Percentiles rank a stretch among this genome's conserved stretches.
Evolutionary conservation across 2,797 vertebrate genomes (phyloP).

Genomic region (Nothura maculosa): DNA sequence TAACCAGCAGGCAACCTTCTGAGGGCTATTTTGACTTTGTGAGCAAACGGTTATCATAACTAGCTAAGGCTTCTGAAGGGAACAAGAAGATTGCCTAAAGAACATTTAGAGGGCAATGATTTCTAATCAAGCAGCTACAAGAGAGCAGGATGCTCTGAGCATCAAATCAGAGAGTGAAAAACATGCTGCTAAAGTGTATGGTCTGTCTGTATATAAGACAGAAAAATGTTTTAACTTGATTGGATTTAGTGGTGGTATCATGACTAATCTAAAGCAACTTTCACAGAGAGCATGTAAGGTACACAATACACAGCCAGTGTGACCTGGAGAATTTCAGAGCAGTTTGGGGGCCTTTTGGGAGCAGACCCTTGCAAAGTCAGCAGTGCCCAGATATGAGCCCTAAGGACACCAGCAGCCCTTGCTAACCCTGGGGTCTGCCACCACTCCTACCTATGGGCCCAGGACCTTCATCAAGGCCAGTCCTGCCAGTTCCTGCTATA

Average conservation of each 20-base stretch:
- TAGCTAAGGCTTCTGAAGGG: neutral
- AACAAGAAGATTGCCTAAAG: neutral
- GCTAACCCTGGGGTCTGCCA: neutral
- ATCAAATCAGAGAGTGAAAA: neutral
- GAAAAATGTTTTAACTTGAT: neutral
- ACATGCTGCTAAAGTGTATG: accelerated
- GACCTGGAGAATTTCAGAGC: neutral
- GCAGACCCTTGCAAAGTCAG: neutral
- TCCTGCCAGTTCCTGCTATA: neutral
- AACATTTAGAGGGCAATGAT: neutral
- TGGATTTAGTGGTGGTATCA: neutral
- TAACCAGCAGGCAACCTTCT: neutral
- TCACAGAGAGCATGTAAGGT: neutral
- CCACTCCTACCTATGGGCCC: no score
- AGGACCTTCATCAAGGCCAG: neutral
- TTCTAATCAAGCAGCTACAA: neutral
- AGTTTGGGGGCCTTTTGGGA: neutral
- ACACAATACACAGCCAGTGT: accelerated
- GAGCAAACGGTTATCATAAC: neutral
- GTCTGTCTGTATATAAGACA: neutral
- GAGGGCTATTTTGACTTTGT: neutral
- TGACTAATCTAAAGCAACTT: neutral
- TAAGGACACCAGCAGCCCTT: neutral
- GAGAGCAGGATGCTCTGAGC: neutral
- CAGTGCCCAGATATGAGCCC: neutral